Base-by-base conservation (phyloP, 1,140 invertebrate species). In the Temnothorax curvispinosus region DNA sequence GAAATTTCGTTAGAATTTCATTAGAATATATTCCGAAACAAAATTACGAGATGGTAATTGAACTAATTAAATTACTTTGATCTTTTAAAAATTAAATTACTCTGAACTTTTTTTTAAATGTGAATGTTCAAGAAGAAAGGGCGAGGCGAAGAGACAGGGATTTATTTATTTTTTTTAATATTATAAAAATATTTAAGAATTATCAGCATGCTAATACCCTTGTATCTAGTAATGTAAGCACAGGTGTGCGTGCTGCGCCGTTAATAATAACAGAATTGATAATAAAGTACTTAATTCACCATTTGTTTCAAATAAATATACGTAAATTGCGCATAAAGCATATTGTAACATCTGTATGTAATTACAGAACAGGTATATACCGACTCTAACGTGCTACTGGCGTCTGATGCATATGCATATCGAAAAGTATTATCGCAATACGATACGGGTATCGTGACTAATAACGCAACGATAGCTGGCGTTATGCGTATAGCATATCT, bases 361-460 rank as follows among this genome's bases (percentile, higher is more conserved):
- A 74, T 74, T 74, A 74, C 8, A 54, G 15, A 47, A 27, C 27
- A 54, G 7, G 7, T 11, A 44, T 21, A 32, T 44, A 32, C 11
- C 18, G 32, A 65, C 27, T 54, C 21, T 41, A 44, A 7, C 4
- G 21, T 27, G 32, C n/a, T 50, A 77, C 38, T 62, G 18, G 11
- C 21, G 60, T 27, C 11, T n/a, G 47, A 52, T 52, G 41, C 32
- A 50, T 50, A 41, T 18, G 56, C 13, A 52, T 64, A 38, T 65
- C 44, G 38, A 32, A 15, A 4, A 41, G 21, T 50, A 69, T 71
- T 78, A 64, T 77, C 41, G 41, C 41, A 67, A 50, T 27, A 15
- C 64, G 64, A 71, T 72, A 81, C 65, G 78, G 78, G 78, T 44
- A 71, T 82, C 52, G 54, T 74, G 80, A 82, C 52, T 74, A 82